A percentile compares a stretch with the other conserved stretches of the same genome.
phyloP scores from a whole-genome alignment of 1,140 invertebrate genomes.

The Elymnias hypermnestra region DNA sequence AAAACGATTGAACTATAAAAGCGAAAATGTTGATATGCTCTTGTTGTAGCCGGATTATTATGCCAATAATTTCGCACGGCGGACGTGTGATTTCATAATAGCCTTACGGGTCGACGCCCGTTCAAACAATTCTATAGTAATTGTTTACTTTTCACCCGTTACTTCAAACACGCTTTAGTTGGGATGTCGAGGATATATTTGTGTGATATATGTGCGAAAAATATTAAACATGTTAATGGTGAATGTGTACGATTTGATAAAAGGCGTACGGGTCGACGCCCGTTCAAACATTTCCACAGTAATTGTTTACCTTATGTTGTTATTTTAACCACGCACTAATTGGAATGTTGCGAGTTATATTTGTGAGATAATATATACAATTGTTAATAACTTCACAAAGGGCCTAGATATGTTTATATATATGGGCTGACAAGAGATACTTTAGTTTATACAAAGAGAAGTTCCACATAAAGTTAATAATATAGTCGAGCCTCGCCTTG shows the following conservation, averaged over 20 bases:
- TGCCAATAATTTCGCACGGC: background rate
- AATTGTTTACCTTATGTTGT: slow-evolving; percentile 5
- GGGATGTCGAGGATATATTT: background rate
- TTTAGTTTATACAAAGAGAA: too few species aligned
- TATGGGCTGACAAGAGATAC: too few species aligned
- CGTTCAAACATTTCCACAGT: background rate
- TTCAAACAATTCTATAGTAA: slow-evolving; percentile 3
- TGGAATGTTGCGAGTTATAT: background rate
- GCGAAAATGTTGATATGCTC: background rate
- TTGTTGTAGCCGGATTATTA: background rate
- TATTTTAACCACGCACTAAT: background rate
- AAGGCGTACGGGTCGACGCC: slow-evolving; percentile 18
- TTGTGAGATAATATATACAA: background rate
- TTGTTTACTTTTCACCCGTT: slow-evolving; percentile 9
- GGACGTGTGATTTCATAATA: slow-evolving; percentile 4
- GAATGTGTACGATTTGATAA: background rate
- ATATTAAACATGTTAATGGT: background rate
- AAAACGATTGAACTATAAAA: background rate
- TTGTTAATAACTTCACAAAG: too few species aligned
- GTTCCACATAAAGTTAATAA: too few species aligned
- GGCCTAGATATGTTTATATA: too few species aligned
- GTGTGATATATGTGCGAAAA: background rate
- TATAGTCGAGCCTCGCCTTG: too few species aligned
- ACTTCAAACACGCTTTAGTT: slow-evolving; percentile 1
- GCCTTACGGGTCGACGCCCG: slow-evolving; percentile 21